phyloP scores from a whole-genome alignment of 2,888 invertebrate genomes.

The Dolomedes plantarius region DNA sequence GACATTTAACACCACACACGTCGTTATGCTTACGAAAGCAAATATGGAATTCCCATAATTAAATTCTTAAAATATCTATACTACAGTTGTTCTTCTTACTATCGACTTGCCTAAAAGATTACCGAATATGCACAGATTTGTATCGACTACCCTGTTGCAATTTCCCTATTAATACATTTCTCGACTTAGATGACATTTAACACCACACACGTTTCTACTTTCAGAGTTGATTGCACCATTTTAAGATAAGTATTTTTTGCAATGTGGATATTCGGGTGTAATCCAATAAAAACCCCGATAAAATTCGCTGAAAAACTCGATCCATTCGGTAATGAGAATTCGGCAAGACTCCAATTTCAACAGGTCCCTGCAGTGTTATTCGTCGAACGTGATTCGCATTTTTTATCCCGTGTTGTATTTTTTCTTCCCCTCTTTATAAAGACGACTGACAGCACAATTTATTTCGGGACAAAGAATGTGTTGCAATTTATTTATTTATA shows the following conservation, averaged over 20 bases:
- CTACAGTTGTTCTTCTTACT: too few relatives aligned
- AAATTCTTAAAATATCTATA: too few relatives aligned
- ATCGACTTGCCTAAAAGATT: too few relatives aligned
- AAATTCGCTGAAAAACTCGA: slow-evolving; percentile 1
- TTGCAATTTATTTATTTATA: neutral
- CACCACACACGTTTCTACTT: neutral
- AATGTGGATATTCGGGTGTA: neutral
- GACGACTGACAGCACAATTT: neutral
- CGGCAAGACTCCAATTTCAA: slow-evolving; percentile 62
- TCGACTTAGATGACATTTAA: neutral
- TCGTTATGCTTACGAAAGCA: too few relatives aligned
- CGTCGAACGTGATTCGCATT: slow-evolving; percentile 47
- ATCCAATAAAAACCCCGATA: neutral
- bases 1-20: neutral
- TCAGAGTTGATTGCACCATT: neutral
- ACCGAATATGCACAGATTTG: too few relatives aligned
- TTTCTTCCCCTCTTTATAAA: neutral
- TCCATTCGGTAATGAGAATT: slow-evolving; percentile 61
- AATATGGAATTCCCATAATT: too few relatives aligned
- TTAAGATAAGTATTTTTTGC: neutral
- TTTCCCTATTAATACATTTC: too few relatives aligned
- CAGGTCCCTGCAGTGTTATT: slow-evolving; percentile 59
- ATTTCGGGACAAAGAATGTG: neutral
- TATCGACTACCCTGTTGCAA: too few relatives aligned
- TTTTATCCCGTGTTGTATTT: slow-evolving; percentile 20